Percentiles rank a stretch among this genome's conserved stretches.
These are phyloP conservation scores for Aporophyla nigra DNA, from an alignment of 2,888 invertebrate species.

Conservation along the genomic window DNA sequence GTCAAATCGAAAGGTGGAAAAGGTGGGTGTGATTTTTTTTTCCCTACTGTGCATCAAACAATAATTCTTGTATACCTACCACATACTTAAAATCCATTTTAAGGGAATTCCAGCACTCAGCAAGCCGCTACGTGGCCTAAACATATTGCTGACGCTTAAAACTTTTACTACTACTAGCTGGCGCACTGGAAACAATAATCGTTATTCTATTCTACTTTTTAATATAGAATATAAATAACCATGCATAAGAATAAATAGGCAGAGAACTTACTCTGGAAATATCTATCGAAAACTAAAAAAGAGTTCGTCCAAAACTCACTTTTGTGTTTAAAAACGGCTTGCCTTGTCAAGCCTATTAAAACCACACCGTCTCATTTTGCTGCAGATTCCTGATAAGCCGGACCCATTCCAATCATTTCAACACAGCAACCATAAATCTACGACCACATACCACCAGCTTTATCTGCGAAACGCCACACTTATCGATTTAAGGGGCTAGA, in stretches of 20 bases:
- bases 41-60: background rate
- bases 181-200: too few relatives aligned
- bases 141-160: too few relatives aligned
- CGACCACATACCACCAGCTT: slow-evolving; percentile 35
- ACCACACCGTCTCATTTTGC: slow-evolving; percentile 20
- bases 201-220: too few relatives aligned
- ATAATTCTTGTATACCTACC: background rate
- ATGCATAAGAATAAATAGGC: background rate
- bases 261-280: background rate
- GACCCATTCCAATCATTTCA: slow-evolving; percentile 23
- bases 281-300: background rate
- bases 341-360: slow-evolving; percentile 29
- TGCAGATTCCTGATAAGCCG: slow-evolving; percentile 27
- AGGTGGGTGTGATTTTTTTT: background rate
- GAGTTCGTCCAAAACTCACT: background rate
- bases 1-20: background rate
- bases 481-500: slow-evolving; percentile 43
- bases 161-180: too few relatives aligned
- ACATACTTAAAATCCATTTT: background rate
- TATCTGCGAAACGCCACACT: slow-evolving; percentile 53
- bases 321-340: background rate
- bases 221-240: too few relatives aligned
- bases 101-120: background rate
- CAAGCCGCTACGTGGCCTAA: too few relatives aligned
- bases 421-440: slow-evolving; percentile 41